Evolutionary conservation across 2,113 vertebrate species (phyloP).

Genomic region (Bubo scandiacus): DNA sequence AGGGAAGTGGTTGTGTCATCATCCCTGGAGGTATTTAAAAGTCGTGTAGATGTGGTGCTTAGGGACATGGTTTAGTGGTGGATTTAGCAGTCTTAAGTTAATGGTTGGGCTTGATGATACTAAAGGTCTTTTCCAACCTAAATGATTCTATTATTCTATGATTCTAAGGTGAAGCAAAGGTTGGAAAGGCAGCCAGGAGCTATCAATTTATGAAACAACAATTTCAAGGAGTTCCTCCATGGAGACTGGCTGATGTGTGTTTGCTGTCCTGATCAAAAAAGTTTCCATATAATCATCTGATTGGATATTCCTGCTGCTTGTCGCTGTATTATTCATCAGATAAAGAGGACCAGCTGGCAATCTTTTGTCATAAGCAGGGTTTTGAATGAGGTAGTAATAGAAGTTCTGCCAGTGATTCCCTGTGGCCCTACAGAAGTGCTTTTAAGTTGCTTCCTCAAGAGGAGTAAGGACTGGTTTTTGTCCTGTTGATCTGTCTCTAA

Average conservation of each 20-base stretch:
- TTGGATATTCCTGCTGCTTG: constrained; percentile 47
- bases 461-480: not conserved
- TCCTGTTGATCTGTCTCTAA: not conserved
- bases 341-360: constrained; percentile 13
- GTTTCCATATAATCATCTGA: constrained; percentile 56
- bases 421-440: not conserved
- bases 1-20: too few relatives aligned
- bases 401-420: not conserved
- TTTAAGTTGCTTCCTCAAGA: not conserved
- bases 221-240: not conserved
- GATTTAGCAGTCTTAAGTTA: not conserved
- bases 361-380: constrained; percentile 4
- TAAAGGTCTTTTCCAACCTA: not conserved
- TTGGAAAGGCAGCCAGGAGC: not conserved
- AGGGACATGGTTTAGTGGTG: too few relatives aligned
- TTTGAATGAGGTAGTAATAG: not conserved
- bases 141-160: not conserved
- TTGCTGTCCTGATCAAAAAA: constrained; percentile 45
- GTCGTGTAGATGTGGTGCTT: too few relatives aligned
- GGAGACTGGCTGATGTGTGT: not conserved
- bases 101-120: not conserved
- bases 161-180: not conserved
- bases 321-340: constrained; percentile 60
- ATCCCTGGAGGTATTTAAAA: too few relatives aligned
- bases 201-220: not conserved